A percentile compares a stretch with the other conserved stretches of the same genome.
Conservation (phyloP, 2,888 invertebrate genomes). For the Drosophila rellima region DNA sequence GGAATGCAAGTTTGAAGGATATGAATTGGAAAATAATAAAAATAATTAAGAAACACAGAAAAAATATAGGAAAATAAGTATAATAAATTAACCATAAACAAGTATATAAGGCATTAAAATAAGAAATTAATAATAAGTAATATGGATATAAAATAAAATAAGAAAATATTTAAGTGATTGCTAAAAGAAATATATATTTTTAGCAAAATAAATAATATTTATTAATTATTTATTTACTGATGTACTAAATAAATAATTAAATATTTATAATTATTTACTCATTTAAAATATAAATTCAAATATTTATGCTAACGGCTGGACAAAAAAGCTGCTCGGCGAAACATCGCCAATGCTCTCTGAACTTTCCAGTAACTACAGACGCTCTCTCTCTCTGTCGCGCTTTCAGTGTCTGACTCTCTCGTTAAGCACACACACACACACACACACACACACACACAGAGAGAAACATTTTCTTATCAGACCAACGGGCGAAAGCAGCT, state of each 20-base stretch:
- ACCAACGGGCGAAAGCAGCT: conserved; percentile 63
- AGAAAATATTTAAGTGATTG: too few species aligned
- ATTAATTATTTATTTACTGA: too few species aligned
- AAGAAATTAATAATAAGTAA: too few species aligned
- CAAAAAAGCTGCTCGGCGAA: conserved; percentile 42
- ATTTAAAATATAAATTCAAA: conserved; percentile 26
- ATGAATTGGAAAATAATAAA: too few species aligned
- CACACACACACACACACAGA: conserved; percentile 53
- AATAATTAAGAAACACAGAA: too few species aligned
- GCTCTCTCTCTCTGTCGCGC: conserved; percentile 31
- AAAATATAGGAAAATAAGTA: too few species aligned
- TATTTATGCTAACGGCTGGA: conserved; percentile 22
- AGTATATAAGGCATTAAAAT: too few species aligned
- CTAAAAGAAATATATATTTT: too few species aligned
- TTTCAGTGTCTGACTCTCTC: conserved; percentile 8
- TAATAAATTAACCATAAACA: too few species aligned
- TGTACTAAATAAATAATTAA: conserved; percentile 1
- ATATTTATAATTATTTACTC: background rate
- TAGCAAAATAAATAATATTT: too few species aligned
- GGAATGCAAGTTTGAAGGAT: conserved; percentile 6
- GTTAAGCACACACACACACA: background rate
- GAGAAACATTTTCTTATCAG: conserved; percentile 65
- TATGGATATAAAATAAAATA: too few species aligned
- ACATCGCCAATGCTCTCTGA: conserved; percentile 36
- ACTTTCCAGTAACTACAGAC: conserved; percentile 43